Evolutionary conservation across 2,113 vertebrate species (phyloP).

Genomic region (Chrysochloris asiatica): DNA sequence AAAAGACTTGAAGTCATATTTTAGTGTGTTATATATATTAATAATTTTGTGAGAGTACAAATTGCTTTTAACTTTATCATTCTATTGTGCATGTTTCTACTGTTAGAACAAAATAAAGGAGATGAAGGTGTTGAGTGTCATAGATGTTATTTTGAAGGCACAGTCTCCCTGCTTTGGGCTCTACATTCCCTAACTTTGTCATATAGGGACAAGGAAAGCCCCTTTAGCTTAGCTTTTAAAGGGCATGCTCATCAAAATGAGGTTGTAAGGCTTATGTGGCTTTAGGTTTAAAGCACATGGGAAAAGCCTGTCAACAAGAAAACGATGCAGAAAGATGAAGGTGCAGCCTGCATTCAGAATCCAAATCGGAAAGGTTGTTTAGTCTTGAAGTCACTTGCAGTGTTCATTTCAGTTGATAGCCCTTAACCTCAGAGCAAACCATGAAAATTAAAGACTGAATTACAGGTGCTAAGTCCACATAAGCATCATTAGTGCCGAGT

Average conservation of each 20-base stretch:
- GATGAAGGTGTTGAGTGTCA: constrained; percentile 19
- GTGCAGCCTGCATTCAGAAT: neutral
- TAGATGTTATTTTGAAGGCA: constrained; percentile 44
- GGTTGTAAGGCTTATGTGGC: constrained; percentile 27
- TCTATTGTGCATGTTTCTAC: neutral
- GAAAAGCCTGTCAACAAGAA: constrained; percentile 46
- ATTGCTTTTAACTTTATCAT: constrained; percentile 36
- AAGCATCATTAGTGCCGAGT: neutral
- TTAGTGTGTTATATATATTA: neutral
- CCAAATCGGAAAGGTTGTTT: neutral
- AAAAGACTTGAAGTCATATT: neutral
- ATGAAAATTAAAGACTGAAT: constrained; percentile 21
- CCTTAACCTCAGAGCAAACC: neutral
- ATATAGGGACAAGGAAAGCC: constrained; percentile 31
- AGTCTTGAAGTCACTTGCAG: neutral
- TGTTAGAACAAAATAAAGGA: neutral
- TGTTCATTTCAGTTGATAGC: neutral
- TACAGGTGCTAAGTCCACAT: neutral
- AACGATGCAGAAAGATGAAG: constrained; percentile 20
- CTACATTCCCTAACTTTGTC: neutral
- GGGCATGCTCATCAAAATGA: constrained; percentile 39
- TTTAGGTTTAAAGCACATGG: constrained; percentile 34
- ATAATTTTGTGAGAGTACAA: neutral
- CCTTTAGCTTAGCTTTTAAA: constrained; percentile 55
- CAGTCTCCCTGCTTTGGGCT: neutral